These are phyloP conservation scores for Mormyrus lacerda DNA, from an alignment of 2,113 vertebrate species.

Conservation along the genomic window DNA sequence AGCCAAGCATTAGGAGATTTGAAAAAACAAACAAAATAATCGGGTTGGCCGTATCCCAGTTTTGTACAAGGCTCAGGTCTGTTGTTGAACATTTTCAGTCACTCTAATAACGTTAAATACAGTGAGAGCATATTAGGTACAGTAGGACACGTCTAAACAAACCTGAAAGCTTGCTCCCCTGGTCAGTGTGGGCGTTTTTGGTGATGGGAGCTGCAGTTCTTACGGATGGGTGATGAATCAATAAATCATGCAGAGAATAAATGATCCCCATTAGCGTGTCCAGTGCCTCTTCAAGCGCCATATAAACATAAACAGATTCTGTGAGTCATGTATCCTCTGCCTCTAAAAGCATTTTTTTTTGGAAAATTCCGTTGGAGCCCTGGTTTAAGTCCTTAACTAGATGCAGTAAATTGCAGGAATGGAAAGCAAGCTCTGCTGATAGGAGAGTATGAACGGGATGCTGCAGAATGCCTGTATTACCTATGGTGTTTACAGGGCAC, in stretches of 20 bases:
- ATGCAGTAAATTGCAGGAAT: not conserved
- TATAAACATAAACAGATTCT: conserved; percentile 9
- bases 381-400: not conserved
- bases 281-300: not conserved
- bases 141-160: not conserved
- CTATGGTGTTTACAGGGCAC: not conserved
- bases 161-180: not conserved
- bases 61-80: not conserved
- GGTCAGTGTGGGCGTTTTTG: not conserved
- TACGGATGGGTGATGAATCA: not conserved
- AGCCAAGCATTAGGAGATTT: not conserved
- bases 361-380: not conserved
- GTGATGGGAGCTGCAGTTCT: not conserved
- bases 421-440: not conserved
- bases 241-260: conserved; percentile 3
- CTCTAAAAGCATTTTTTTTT: not conserved
- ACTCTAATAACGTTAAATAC: not conserved
- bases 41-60: not conserved
- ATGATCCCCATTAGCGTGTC: not conserved
- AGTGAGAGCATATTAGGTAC: not conserved
- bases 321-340: not conserved
- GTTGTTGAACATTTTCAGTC: not conserved
- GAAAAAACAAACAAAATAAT: not conserved
- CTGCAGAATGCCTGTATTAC: not conserved
- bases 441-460: not conserved